A percentile compares a stretch with the other conserved stretches of the same genome.
Conservation (phyloP, 2,888 invertebrate genomes). For the Acrocyrtus sp. region DNA sequence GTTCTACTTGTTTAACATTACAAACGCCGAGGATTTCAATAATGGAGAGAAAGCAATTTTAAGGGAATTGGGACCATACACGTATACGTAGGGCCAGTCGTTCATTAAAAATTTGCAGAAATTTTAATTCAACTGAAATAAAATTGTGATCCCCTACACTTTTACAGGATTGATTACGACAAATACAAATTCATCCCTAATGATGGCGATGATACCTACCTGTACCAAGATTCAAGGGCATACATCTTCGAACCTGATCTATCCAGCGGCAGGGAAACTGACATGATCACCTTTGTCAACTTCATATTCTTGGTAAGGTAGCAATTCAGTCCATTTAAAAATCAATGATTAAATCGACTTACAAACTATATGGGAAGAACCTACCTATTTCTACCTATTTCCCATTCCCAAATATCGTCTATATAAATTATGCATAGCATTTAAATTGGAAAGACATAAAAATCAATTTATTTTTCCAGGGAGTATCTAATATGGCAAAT, state of each 20-base stretch:
- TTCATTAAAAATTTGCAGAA: background rate
- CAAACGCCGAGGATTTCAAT: conserved; percentile 54
- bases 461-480: too few relatives aligned
- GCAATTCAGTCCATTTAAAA: background rate
- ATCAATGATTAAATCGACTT: background rate
- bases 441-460: too few relatives aligned
- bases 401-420: background rate
- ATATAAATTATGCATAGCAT: too few relatives aligned
- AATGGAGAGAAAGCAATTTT: conserved; percentile 48
- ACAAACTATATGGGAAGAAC: background rate
- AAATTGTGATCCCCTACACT: background rate
- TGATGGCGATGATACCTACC: conserved; percentile 78
- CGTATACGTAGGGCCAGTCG: too few relatives aligned
- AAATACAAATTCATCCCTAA: conserved; percentile 78
- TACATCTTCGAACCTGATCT: conserved; percentile 76
- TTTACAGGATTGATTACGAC: conserved; percentile 84
- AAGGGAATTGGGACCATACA: conserved; percentile 59
- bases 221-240: conserved; percentile 74
- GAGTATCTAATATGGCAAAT: conserved; percentile 55
- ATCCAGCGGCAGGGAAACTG: conserved; percentile 77
- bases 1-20: conserved; percentile 58
- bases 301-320: conserved; percentile 75
- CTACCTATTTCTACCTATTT: background rate
- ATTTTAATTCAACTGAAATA: background rate
- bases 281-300: conserved; percentile 77